Evolutionary conservation across 2,888 invertebrate genomes (phyloP), one percentile per base, ranked within the genome.

Genomic region (Nycteola revayana): DNA sequence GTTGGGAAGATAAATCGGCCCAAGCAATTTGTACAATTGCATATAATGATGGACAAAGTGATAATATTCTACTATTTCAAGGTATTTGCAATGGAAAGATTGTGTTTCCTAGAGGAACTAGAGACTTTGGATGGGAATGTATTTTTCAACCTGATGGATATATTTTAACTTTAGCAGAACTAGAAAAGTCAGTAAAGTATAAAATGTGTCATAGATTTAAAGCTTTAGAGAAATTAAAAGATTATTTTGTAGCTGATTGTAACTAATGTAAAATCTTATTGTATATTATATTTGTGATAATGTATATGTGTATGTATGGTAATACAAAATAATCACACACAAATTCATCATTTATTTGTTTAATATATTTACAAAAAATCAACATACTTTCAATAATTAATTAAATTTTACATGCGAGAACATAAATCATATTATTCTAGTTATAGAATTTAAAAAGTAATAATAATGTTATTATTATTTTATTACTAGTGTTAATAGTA

Each of bases 41-140:
- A 0, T 99, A 94, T 73, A 93, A 93, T 60, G 87, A 92, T 22
- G 93, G 93, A 6, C 74, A 79, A 20, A 63, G 66, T 60, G 76
- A 84, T 9, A 83, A 93, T 52, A 92, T 97, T 0, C 59, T 92
- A 2, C 67, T 98, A 22, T 98, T 98, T 68, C 93, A 94, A 89
- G 98, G 98, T 0, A 88, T 90, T 57, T 96, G 96, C 0, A 85
- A 92, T 42, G 99, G 99, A 0, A 88, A 75, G 21, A 98, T 99
- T 57, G 99, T 99, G 0, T 72, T 76, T 25, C 98, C 99, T 0
- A 89, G 95, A 66, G 98, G 98, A 1, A 87, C 93, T 0, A 89
- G 91, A 31, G 94, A 95, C 65, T 99, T 99, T 87, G 99, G 99
- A 2, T 99, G 99, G 99, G 99, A 99, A 86, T 95, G 98, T 1